A percentile compares a stretch with the other conserved stretches of the same genome.
These are phyloP conservation scores for Himalopsyche japonica DNA, from an alignment of 2,888 invertebrate genomes.

Conservation along the genomic window DNA sequence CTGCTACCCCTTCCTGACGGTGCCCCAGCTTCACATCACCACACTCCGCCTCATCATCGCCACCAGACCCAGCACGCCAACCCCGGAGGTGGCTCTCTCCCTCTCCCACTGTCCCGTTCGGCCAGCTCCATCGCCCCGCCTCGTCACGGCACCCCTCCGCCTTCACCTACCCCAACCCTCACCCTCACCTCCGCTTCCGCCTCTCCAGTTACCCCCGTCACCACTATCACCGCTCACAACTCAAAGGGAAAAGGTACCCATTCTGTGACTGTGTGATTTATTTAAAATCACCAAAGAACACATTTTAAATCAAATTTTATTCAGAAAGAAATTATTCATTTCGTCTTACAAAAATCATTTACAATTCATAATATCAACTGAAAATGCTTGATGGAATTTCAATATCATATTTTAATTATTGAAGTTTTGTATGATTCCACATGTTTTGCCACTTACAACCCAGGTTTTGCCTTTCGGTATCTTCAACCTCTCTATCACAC, in stretches of 20 bases:
- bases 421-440: too few relatives aligned
- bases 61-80: constrained; percentile 9
- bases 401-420: too few relatives aligned
- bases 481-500: too few relatives aligned
- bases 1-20: constrained; percentile 77
- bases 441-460: too few relatives aligned
- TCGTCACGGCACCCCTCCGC: constrained; percentile 8
- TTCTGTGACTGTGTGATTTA: background rate
- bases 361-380: too few relatives aligned
- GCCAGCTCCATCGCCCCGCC: constrained; percentile 32
- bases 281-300: background rate
- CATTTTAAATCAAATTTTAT: background rate
- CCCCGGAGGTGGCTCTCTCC: constrained; percentile 14
- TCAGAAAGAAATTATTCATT: background rate
- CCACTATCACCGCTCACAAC: constrained; percentile 13
- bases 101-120: constrained; percentile 33
- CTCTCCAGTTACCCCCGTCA: background rate
- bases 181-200: background rate
- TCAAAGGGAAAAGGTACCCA: constrained; percentile 38
- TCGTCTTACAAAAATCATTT: background rate
- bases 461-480: too few relatives aligned
- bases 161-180: constrained; percentile 17
- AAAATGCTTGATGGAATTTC: too few relatives aligned
- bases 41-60: constrained; percentile 46
- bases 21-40: constrained; percentile 15